Evolutionary conservation across 2,797 vertebrate genomes (phyloP).

Genomic region (Gorsachius magnificus): DNA sequence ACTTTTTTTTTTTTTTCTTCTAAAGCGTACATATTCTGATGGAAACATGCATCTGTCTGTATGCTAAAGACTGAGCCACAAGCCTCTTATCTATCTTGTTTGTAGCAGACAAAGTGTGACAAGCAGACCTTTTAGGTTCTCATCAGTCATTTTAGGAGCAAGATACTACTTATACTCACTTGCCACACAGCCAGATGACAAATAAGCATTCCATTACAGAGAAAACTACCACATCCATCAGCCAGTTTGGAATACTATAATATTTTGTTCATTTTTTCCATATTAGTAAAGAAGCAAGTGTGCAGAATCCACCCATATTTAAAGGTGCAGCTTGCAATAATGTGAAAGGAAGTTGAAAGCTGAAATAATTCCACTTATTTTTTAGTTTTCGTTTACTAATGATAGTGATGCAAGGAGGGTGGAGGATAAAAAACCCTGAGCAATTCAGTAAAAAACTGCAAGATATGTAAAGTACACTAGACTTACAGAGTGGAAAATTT

Average conservation of each 20-base stretch:
- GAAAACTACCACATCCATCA: slow-evolving; percentile 12
- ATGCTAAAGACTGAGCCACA: slow-evolving; percentile 20
- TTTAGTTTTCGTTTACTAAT: background rate
- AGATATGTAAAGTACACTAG: background rate
- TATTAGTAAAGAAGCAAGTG: background rate
- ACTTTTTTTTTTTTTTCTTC: background rate
- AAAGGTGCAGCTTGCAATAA: background rate
- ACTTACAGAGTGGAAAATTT: background rate
- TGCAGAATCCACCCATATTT: background rate
- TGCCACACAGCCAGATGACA: background rate
- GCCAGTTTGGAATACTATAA: background rate
- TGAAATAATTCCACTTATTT: background rate
- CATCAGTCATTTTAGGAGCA: slow-evolving; percentile 9
- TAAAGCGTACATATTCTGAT: background rate
- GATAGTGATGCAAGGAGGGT: background rate
- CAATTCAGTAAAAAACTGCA: background rate
- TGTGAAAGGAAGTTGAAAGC: background rate
- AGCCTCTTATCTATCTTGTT: background rate
- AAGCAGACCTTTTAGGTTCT: background rate
- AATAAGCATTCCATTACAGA: slow-evolving; percentile 37
- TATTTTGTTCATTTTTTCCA: slow-evolving; percentile 26
- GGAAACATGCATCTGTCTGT: background rate
- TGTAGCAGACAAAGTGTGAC: background rate
- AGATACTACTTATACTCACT: background rate
- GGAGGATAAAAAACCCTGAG: background rate